Evolutionary conservation across 30 jellyfish, hydroid and myxozoan genomes (phyloP).

Genomic region (Turritopsis rubra): DNA sequence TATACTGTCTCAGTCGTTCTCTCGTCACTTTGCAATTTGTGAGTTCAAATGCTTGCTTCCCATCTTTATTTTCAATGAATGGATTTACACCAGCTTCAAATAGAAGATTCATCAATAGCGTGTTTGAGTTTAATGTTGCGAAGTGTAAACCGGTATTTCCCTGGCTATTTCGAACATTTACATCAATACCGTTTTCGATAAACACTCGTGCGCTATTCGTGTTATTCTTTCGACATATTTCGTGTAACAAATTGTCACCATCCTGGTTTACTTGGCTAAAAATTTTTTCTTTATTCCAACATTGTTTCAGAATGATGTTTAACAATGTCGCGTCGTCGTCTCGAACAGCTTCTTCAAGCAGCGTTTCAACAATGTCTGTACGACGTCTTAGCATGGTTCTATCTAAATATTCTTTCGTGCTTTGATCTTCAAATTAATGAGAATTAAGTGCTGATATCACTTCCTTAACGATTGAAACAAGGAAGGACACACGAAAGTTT

Average conservation of each 20-base stretch:
- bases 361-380: background rate
- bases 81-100: conserved; percentile 33
- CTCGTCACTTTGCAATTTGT: background rate
- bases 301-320: background rate
- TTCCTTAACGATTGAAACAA: background rate
- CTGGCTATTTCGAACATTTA: background rate
- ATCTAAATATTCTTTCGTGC: background rate
- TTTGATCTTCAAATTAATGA: background rate
- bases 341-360: conserved; percentile 20
- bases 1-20: conserved; percentile 1
- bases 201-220: conserved; percentile 18
- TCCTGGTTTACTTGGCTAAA: background rate
- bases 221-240: background rate
- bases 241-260: conserved; percentile 13
- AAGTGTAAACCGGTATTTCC: conserved; percentile 29
- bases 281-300: conserved; percentile 20
- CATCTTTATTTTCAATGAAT: conserved; percentile 16
- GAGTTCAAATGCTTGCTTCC: conserved; percentile 23
- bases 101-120: background rate
- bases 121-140: background rate
- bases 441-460: background rate
- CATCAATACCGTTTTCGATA: conserved; percentile 21
- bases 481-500: background rate
- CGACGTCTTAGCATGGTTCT: background rate
- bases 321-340: conserved; percentile 22